Conservation (phyloP, 2,888 invertebrate species). For the Pinctada fucata region DNA sequence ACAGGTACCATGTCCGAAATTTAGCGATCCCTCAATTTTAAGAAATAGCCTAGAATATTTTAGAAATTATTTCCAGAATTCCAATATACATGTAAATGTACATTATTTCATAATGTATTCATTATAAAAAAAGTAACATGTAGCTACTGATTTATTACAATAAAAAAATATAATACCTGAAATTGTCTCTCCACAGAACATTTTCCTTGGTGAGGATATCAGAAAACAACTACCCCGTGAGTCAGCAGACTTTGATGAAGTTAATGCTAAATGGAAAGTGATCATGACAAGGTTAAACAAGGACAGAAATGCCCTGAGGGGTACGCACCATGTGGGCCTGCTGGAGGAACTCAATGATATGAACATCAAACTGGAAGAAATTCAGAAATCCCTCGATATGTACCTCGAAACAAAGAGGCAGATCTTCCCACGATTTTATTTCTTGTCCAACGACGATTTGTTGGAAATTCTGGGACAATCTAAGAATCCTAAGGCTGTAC, state of each 20-base stretch:
- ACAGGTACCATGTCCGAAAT: too few species aligned
- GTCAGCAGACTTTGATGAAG: slow-evolving; percentile 84
- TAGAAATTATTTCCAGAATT: too few species aligned
- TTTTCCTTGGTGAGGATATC: slow-evolving; percentile 92
- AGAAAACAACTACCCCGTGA: slow-evolving; percentile 86
- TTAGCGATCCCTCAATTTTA: too few species aligned
- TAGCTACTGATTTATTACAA: too few species aligned
- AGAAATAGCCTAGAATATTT: too few species aligned
- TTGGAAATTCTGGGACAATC: slow-evolving; percentile 92
- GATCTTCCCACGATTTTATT: slow-evolving; percentile 90
- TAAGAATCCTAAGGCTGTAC: slow-evolving; percentile 88
- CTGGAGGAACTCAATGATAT: slow-evolving; percentile 84
- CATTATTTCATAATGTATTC: too few species aligned
- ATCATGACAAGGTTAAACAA: slow-evolving; percentile 80
- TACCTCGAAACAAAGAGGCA: slow-evolving; percentile 93
- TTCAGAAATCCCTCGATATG: slow-evolving; percentile 89
- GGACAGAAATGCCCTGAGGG: slow-evolving; percentile 76
- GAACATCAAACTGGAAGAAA: slow-evolving; percentile 86
- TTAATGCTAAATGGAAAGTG: slow-evolving; percentile 85
- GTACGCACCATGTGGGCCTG: slow-evolving; percentile 79
- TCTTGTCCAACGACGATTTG: slow-evolving; percentile 89
- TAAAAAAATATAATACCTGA: too few species aligned
- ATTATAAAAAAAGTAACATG: too few species aligned
- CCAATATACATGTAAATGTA: too few species aligned
- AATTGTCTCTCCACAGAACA: slow-evolving; percentile 80